Percentiles rank a stretch among this genome's conserved stretches.
phyloP scores from a whole-genome alignment of 2,113 vertebrate genomes.

The Anseranas semipalmata region DNA sequence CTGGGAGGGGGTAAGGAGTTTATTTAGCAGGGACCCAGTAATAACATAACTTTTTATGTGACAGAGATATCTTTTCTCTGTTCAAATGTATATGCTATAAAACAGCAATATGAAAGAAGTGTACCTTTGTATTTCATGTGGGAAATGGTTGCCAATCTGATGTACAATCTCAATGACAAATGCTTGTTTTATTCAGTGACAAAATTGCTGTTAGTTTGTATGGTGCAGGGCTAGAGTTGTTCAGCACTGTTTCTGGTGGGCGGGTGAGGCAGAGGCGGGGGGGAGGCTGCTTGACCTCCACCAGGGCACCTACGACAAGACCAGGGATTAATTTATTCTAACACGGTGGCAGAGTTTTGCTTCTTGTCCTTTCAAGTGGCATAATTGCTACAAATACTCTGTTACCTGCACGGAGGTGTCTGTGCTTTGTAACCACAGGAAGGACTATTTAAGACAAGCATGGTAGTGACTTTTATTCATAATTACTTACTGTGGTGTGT shows the following conservation, averaged over 20 bases:
- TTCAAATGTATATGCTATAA: not conserved
- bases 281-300: not conserved
- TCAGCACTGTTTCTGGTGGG: not conserved
- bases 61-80: not conserved
- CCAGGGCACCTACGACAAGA: not conserved
- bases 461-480: not conserved
- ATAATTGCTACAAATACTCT: not conserved
- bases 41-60: not conserved
- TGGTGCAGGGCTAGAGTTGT: not conserved
- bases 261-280: not conserved
- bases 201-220: not conserved
- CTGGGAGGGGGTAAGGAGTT: not conserved
- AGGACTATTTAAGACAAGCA: not conserved
- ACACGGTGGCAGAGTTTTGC: fast-evolving
- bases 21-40: not conserved
- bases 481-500: not conserved
- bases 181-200: not conserved
- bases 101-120: not conserved
- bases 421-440: not conserved
- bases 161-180: not conserved
- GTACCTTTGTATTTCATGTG: not conserved
- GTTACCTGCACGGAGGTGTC: fast-evolving
- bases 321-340: not conserved
- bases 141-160: not conserved
- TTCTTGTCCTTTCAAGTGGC: not conserved